These are phyloP conservation scores for Melanotus villosus DNA, from an alignment of 2,888 invertebrate species.

Conservation along the genomic window DNA sequence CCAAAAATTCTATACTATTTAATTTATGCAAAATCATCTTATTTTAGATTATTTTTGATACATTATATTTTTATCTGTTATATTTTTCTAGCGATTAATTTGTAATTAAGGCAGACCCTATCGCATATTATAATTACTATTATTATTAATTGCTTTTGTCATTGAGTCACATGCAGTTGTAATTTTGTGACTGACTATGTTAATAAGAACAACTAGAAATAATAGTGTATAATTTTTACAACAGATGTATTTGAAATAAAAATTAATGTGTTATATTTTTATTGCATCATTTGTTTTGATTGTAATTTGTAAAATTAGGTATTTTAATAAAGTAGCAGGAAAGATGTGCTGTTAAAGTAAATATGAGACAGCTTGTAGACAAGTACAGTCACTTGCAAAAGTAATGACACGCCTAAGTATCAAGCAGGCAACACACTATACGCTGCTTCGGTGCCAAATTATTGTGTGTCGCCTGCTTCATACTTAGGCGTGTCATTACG, in stretches of 20 bases:
- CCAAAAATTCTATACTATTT: constrained; percentile 33
- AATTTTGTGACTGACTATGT: constrained; percentile 52
- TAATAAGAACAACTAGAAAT: constrained; percentile 52
- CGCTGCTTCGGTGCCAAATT: no score
- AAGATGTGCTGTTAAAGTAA: no score
- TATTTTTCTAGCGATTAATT: constrained; percentile 37
- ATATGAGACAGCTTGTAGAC: no score
- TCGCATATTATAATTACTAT: constrained; percentile 10
- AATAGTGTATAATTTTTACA: constrained; percentile 57
- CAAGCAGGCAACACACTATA: no score
- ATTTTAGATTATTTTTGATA: constrained; percentile 37
- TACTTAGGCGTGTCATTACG: no score
- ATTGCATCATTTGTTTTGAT: neutral
- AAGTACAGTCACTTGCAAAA: no score
- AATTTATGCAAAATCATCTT: constrained; percentile 24
- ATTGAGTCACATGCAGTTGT: constrained; percentile 33
- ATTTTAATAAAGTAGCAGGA: no score
- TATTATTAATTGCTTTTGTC: constrained; percentile 27
- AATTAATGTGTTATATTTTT: constrained; percentile 47
- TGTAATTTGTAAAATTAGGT: no score
- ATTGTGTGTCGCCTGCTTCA: no score
- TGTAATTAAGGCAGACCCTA: constrained; percentile 2
- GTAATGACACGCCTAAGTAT: no score
- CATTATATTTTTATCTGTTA: constrained; percentile 35
- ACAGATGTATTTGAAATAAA: constrained; percentile 58